phyloP scores from a whole-genome alignment of 1,140 invertebrate genomes.

The Ditylenchus dipsaci region DNA sequence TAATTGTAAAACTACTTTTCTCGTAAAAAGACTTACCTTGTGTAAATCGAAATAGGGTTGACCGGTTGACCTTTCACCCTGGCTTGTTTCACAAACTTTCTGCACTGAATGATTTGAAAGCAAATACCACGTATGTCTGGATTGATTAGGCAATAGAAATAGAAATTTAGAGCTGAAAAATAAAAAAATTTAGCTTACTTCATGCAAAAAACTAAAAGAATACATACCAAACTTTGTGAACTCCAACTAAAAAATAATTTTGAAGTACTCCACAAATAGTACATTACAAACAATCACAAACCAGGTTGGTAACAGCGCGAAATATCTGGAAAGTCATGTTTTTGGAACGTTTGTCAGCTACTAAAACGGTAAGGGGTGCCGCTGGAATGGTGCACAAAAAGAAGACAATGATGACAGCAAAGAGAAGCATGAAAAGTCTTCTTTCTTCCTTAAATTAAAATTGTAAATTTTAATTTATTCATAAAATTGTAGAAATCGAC shows the following conservation, averaged over 20 bases:
- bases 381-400: slow-evolving; percentile 58
- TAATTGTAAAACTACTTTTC: too few species aligned
- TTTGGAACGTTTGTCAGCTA: slow-evolving; percentile 46
- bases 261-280: not conserved
- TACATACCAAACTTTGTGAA: slow-evolving; percentile 52
- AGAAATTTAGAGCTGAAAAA: slow-evolving; percentile 50
- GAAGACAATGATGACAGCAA: slow-evolving; percentile 56
- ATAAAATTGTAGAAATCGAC: not conserved
- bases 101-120: slow-evolving; percentile 38
- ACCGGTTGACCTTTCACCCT: slow-evolving; percentile 38
- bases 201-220: not conserved
- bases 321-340: slow-evolving; percentile 57
- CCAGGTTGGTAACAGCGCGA: slow-evolving; percentile 49
- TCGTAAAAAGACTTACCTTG: slow-evolving; percentile 14
- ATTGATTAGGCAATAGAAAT: slow-evolving; percentile 58
- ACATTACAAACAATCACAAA: not conserved
- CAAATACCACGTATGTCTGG: slow-evolving; percentile 51
- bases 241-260: slow-evolving; percentile 29
- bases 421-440: slow-evolving; percentile 53
- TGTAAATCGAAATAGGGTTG: slow-evolving; percentile 35
- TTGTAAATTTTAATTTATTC: not conserved
- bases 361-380: slow-evolving; percentile 54
- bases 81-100: slow-evolving; percentile 27
- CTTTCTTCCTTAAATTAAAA: slow-evolving; percentile 49
- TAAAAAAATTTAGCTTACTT: not conserved